These are phyloP conservation scores for Plectus sambesii DNA, from an alignment of 1,140 invertebrate species.

Conservation along the genomic window DNA sequence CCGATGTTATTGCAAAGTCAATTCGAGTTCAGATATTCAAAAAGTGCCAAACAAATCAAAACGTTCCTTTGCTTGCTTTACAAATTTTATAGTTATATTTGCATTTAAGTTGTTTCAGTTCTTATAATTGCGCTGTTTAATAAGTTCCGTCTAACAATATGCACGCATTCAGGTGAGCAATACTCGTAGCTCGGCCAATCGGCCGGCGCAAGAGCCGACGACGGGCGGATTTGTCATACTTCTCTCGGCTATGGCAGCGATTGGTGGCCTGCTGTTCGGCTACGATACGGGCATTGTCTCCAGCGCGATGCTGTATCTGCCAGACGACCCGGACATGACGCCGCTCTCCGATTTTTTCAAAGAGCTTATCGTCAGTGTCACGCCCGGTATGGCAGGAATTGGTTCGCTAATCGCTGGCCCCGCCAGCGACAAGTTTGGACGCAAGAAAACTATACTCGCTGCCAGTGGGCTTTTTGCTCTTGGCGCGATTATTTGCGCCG, in stretches of 20 bases:
- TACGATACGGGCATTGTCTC: constrained; percentile 60
- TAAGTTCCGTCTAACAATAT: too few species aligned
- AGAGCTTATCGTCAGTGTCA: constrained; percentile 52
- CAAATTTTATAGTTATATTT: too few species aligned
- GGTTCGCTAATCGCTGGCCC: constrained; percentile 52
- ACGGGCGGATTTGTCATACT: constrained; percentile 47
- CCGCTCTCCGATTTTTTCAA: constrained; percentile 49
- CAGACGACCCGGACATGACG: constrained; percentile 18
- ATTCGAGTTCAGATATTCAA: too few species aligned
- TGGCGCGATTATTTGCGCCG: constrained; percentile 53
- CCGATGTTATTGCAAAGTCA: too few species aligned
- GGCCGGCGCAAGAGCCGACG: constrained; percentile 28
- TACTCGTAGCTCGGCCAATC: too few species aligned
- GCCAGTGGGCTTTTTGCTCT: constrained; percentile 54
- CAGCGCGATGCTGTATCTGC: constrained; percentile 55
- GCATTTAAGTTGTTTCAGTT: too few species aligned
- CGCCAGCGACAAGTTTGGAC: constrained; percentile 51
- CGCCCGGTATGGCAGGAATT: constrained; percentile 51
- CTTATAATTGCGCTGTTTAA: too few species aligned
- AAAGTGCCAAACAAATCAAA: too few species aligned
- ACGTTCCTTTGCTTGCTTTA: too few species aligned
- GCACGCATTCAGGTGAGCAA: too few species aligned
- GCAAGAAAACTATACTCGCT: constrained; percentile 53
- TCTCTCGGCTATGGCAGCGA: constrained; percentile 51
- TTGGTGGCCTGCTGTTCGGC: constrained; percentile 59